Evolutionary conservation across 2,888 invertebrate species (phyloP), one percentile per base, ranked within the genome.

Genomic region (Nemapogon koenigi): DNA sequence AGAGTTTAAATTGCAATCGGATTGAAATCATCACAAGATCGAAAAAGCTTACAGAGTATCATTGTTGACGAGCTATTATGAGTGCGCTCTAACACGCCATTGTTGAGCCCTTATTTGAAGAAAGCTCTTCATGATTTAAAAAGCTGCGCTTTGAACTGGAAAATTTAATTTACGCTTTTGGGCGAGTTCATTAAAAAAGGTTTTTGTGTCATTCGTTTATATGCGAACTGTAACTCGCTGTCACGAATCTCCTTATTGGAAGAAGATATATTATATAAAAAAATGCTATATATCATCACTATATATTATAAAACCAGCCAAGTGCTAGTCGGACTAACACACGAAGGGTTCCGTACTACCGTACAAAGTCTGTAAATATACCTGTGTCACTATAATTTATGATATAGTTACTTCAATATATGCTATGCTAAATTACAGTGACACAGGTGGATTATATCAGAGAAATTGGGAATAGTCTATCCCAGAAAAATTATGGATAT

Each of bases 41-140:
- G 28, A 10, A 22, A 28, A 28, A n/a, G 13, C 17, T 31, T 31
- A 31, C 16, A 31, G 14, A 31, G 15, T 31, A 8, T 15, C 15
- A 10, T 22, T 22, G 22, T 16, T 15, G 13, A 15, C 3, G 16
- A 31, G 31, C 16, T 31, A 31, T 31, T 31, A 16, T 3, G 16
- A 16, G 31, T 16, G 17, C n/a, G 31, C 31, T 16, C 17, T 16
- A 31, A 16, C 15, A 31, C 15, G 31, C 31, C 16, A 16, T 31
- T 31, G 31, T 31, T 31, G 16, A 31, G 15, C 3, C 31, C 16
- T 31, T 31, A 31, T 31, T 31, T 31, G 15, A 16, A n/a, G 31
- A 31, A 31, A 31, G 8, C 10, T 6, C 11, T n/a, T 28, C 28
- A 13, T 28, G 28, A 28, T 28, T 28, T 28, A 28, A 28, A 28